These are phyloP conservation scores for Psilopsiagon aymara DNA, from an alignment of 2,113 vertebrate species.

Conservation along the genomic window DNA sequence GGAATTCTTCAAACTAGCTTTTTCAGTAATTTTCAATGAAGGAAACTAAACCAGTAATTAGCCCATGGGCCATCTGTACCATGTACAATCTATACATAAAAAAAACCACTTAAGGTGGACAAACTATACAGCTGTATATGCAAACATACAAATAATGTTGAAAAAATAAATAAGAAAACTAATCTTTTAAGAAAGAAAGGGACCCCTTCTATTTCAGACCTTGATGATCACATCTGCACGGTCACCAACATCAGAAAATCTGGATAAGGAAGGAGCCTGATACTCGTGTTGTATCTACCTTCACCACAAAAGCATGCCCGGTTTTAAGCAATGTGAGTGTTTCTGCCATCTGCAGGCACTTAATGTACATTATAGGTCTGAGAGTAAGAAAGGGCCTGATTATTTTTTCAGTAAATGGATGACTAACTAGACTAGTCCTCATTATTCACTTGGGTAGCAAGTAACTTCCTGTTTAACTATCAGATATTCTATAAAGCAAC, in stretches of 20 bases:
- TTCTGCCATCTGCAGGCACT: conserved; percentile 74
- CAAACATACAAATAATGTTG: not conserved
- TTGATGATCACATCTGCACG: not conserved
- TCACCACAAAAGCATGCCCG: not conserved
- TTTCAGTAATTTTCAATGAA: not conserved
- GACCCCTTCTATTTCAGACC: not conserved
- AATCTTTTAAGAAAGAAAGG: not conserved
- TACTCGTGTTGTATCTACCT: fast-evolving
- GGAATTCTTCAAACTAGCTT: not conserved
- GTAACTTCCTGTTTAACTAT: conserved; percentile 73
- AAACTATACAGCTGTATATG: not conserved
- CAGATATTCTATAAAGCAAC: conserved; percentile 57
- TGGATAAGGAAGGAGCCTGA: not conserved
- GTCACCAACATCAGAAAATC: not conserved
- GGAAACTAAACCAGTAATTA: not conserved
- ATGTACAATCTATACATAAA: not conserved
- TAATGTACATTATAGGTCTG: not conserved
- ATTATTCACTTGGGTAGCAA: conserved; percentile 68
- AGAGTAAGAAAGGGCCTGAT: conserved; percentile 28
- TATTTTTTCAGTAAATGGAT: conserved; percentile 43
- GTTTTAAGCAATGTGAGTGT: not conserved
- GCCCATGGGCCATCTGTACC: not conserved
- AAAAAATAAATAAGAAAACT: not conserved
- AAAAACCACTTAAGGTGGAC: not conserved
- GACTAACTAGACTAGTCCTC: conserved; percentile 52